Evolutionary conservation across 1,140 invertebrate species (phyloP).

Genomic region (Thalassaphorura encarpata): DNA sequence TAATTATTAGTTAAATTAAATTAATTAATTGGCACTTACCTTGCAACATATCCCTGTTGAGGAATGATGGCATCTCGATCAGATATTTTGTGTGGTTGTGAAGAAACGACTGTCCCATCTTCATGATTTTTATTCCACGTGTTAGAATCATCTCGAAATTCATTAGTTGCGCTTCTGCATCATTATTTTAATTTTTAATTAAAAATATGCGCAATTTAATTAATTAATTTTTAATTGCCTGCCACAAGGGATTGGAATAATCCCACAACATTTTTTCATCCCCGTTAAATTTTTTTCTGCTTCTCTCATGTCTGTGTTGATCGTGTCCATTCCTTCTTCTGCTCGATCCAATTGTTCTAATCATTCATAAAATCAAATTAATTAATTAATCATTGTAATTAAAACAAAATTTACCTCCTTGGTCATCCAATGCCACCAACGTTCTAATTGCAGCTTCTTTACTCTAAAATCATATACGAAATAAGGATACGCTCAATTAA

Average conservation of each 20-base stretch:
- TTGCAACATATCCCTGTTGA: slow-evolving; percentile 48
- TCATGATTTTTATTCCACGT: slow-evolving; percentile 71
- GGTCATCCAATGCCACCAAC: slow-evolving; percentile 34
- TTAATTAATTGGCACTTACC: slow-evolving; percentile 36
- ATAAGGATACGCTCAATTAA: background rate
- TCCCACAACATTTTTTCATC: slow-evolving; percentile 98
- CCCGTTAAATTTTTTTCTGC: slow-evolving; percentile 97
- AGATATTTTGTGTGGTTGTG: slow-evolving; percentile 61
- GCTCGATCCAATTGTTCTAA: slow-evolving; percentile 51
- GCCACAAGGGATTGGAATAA: slow-evolving; percentile 96
- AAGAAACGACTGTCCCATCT: slow-evolving; percentile 52
- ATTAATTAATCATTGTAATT: background rate
- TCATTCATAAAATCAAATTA: background rate
- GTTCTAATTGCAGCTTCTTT: slow-evolving; percentile 37
- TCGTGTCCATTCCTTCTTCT: slow-evolving; percentile 99
- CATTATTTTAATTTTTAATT: background rate
- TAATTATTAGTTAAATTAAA: background rate
- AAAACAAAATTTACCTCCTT: slow-evolving; percentile 35
- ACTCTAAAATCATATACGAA: slow-evolving; percentile 31
- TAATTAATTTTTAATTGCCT: slow-evolving; percentile 54
- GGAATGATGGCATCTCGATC: slow-evolving; percentile 34
- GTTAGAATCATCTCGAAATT: slow-evolving; percentile 91
- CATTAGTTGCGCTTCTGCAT: slow-evolving; percentile 32
- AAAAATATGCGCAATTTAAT: background rate
- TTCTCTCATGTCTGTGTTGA: slow-evolving; percentile 98